Evolutionary conservation across 1,140 invertebrate genomes (phyloP).

Genomic region (Sarcophaga peregrina): DNA sequence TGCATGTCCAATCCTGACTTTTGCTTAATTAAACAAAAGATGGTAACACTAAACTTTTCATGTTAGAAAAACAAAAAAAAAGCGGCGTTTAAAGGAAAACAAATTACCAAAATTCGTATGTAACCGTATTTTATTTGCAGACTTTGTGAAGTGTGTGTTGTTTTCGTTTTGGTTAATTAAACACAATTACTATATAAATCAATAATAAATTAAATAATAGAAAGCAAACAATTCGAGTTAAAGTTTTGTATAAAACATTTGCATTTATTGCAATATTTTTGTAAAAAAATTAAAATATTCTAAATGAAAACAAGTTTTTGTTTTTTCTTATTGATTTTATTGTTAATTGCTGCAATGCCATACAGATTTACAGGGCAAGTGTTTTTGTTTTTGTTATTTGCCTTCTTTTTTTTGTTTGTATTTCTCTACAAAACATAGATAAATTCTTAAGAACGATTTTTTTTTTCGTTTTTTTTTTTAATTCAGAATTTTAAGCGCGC

Average conservation of each 20-base stretch:
- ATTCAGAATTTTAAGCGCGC: slow-evolving; percentile 16
- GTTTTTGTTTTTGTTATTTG: background rate
- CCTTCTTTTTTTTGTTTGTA: background rate
- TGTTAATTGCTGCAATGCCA: slow-evolving; percentile 19
- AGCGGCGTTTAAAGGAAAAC: background rate
- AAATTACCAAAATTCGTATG: slow-evolving; percentile 10
- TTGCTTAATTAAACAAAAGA: too few relatives aligned
- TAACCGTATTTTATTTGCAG: slow-evolving; percentile 18
- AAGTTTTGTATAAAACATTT: background rate
- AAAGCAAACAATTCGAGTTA: background rate
- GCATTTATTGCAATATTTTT: background rate
- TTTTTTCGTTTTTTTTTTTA: slow-evolving; percentile 20
- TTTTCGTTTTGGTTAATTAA: slow-evolving; percentile 8
- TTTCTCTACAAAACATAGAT: background rate
- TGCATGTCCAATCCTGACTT: too few relatives aligned
- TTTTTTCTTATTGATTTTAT: slow-evolving; percentile 8
- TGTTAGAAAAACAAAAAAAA: too few relatives aligned
- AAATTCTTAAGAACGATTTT: slow-evolving; percentile 14
- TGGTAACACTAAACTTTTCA: too few relatives aligned
- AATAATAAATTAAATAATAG: background rate
- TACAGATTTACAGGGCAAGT: background rate
- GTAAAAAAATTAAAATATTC: background rate
- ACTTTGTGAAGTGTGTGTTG: slow-evolving; percentile 20
- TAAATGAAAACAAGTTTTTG: background rate
- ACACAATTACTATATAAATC: background rate